A percentile compares a stretch with the other conserved stretches of the same genome.
Evolutionary conservation across 2,888 invertebrate species (phyloP).

Genomic region (Ditula angustiorana): DNA sequence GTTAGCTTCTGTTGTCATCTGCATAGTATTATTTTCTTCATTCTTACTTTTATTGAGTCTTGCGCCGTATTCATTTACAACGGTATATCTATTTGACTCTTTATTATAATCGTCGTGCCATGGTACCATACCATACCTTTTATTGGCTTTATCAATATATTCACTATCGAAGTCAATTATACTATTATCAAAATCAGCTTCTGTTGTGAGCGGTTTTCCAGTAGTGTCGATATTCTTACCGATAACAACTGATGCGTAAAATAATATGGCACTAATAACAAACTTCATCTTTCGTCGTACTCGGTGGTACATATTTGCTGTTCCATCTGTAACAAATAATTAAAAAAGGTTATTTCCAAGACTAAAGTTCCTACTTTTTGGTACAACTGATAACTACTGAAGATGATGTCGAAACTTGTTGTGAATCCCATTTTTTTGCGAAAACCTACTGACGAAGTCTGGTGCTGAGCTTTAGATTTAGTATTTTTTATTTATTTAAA

Average conservation of each 20-base stretch:
- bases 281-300: conserved; percentile 72
- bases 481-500: no score
- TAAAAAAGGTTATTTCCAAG: neutral
- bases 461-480: no score
- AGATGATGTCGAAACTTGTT: no score
- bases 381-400: no score
- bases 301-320: conserved; percentile 65
- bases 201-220: conserved; percentile 46
- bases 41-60: conserved; percentile 43
- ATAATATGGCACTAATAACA: conserved; percentile 63
- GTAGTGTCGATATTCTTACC: conserved; percentile 61
- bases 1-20: conserved; percentile 39
- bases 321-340: conserved; percentile 71
- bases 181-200: conserved; percentile 65
- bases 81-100: conserved; percentile 69
- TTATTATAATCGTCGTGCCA: conserved; percentile 67
- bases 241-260: conserved; percentile 50
- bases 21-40: conserved; percentile 32
- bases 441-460: no score
- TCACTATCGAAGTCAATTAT: conserved; percentile 78
- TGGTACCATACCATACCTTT: conserved; percentile 64
- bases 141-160: conserved; percentile 68
- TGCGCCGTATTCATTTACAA: conserved; percentile 56
- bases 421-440: no score
- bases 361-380: neutral